Percentiles rank a stretch among this genome's conserved stretches.
phyloP scores from a whole-genome alignment of 2,113 vertebrate genomes.

The Crotalus viridis region DNA sequence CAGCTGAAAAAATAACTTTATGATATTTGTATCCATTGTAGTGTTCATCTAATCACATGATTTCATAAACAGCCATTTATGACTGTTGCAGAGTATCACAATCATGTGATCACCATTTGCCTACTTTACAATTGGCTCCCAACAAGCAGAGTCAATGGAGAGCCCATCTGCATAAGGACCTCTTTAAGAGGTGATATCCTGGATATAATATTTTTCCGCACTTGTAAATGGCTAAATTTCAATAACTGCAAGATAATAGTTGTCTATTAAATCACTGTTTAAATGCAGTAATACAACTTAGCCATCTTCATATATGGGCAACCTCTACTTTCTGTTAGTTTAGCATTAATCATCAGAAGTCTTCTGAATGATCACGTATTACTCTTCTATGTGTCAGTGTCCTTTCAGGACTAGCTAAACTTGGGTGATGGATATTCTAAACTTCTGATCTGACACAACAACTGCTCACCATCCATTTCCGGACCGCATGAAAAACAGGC shows the following conservation, averaged over 20 bases:
- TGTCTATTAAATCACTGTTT: slow-evolving; percentile 26
- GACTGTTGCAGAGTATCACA: background rate
- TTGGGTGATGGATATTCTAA: background rate
- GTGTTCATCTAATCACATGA: background rate
- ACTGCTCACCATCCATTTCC: slow-evolving; percentile 53
- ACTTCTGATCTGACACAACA: slow-evolving; percentile 44
- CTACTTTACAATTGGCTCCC: background rate
- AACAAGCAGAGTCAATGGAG: background rate
- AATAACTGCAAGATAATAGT: background rate
- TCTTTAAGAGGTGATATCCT: background rate
- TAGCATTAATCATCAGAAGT: slow-evolving; percentile 41
- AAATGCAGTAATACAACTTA: slow-evolving; percentile 47
- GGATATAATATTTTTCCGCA: background rate
- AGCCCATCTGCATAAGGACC: background rate
- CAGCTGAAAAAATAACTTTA: background rate
- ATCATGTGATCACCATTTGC: background rate
- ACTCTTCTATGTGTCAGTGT: slow-evolving; percentile 47
- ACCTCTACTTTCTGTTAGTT: slow-evolving; percentile 23
- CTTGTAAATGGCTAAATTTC: slow-evolving; percentile 12
- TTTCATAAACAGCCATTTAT: background rate
- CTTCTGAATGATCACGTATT: slow-evolving; percentile 47
- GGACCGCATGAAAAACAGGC: slow-evolving; percentile 42
- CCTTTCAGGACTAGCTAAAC: slow-evolving; percentile 52
- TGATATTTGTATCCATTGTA: background rate
- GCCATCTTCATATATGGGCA: slow-evolving; percentile 10